These are phyloP conservation scores for Nibea albiflora DNA, from an alignment of 2,113 vertebrate species.

Conservation along the genomic window DNA sequence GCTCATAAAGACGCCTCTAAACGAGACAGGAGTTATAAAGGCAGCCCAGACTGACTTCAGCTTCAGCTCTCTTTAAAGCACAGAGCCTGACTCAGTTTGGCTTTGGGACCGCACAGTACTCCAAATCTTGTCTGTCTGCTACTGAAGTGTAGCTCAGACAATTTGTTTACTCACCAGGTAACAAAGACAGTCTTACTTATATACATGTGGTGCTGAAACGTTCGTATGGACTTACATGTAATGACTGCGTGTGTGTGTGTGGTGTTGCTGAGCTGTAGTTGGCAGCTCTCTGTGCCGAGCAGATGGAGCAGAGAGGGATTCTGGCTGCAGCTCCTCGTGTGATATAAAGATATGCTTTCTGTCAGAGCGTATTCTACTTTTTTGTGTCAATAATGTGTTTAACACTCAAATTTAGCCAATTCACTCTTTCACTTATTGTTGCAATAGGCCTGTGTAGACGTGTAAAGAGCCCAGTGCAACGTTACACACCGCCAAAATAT, in stretches of 20 bases:
- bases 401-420: constrained; percentile 8
- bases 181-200: not conserved
- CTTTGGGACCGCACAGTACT: not conserved
- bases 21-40: constrained; percentile 85
- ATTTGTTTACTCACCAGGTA: constrained; percentile 5
- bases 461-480: not conserved
- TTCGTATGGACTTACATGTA: not conserved
- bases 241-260: constrained; percentile 4
- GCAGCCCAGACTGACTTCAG: constrained; percentile 78
- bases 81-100: not conserved
- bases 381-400: constrained; percentile 53
- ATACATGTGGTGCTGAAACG: constrained; percentile 2
- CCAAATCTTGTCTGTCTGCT: not conserved
- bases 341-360: constrained; percentile 53
- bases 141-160: not conserved
- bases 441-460: not conserved
- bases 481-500: too few relatives aligned
- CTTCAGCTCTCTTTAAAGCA: constrained; percentile 44
- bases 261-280: constrained; percentile 50
- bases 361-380: constrained; percentile 33
- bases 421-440: constrained; percentile 11
- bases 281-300: constrained; percentile 59
- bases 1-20: constrained; percentile 87
- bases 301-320: constrained; percentile 69
- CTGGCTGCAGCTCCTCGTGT: constrained; percentile 58